Conservation (phyloP, 1,140 invertebrate species). For the Theocolax elegans region DNA sequence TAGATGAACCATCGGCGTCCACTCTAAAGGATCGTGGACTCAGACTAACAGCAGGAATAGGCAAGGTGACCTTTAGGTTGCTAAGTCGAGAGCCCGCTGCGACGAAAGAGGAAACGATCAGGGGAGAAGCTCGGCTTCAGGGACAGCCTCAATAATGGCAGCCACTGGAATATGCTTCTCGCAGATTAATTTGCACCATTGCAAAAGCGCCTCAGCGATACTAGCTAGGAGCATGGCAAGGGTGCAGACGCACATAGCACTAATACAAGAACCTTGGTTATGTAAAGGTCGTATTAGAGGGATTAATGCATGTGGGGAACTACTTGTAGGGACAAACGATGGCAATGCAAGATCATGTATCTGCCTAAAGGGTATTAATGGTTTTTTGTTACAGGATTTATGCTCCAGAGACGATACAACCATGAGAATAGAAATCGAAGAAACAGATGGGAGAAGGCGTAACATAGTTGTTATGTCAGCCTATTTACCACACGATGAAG, state of each 20-base stretch:
- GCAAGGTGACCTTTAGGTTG: too few species aligned
- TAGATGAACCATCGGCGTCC: too few species aligned
- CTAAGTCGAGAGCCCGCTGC: too few species aligned
- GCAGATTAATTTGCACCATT: too few species aligned
- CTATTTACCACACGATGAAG: neutral
- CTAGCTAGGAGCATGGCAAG: neutral
- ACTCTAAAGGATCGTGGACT: too few species aligned
- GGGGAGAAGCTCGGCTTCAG: too few species aligned
- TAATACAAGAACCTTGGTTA: neutral
- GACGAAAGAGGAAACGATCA: too few species aligned
- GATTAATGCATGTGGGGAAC: neutral
- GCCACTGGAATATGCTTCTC: too few species aligned
- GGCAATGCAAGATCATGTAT: neutral
- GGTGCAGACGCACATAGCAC: neutral
- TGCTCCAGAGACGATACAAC: neutral
- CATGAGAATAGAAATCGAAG: neutral
- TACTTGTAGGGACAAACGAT: neutral
- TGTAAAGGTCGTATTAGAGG: neutral
- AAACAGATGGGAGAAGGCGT: neutral
- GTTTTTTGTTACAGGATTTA: too few species aligned
- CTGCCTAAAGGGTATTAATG: neutral
- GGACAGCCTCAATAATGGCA: too few species aligned
- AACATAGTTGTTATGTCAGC: neutral
- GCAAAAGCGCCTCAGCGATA: too few species aligned
- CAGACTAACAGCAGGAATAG: too few species aligned